A percentile compares a stretch with the other conserved stretches of the same genome.
phyloP scores from a whole-genome alignment of 2,888 invertebrate species.

The Sycophila texana region DNA sequence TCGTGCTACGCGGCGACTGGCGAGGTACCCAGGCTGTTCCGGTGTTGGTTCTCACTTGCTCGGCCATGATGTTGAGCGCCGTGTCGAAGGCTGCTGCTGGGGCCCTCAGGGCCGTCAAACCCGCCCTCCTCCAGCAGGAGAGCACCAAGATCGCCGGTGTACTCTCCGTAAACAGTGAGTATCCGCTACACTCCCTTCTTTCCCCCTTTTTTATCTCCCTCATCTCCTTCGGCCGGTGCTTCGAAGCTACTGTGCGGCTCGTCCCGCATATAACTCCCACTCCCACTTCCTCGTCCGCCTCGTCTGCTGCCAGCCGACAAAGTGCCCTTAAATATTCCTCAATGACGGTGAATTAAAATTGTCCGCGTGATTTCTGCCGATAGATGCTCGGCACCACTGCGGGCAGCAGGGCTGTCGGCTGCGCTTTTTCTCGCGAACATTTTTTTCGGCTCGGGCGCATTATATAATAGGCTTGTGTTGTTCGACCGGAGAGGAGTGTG shows the following conservation, averaged over 20 bases:
- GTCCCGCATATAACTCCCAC: too few relatives aligned
- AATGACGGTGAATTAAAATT: too few relatives aligned
- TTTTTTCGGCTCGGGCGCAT: conserved; percentile 9
- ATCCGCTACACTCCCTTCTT: conserved; percentile 7
- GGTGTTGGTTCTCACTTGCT: conserved; percentile 68
- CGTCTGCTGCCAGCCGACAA: background rate
- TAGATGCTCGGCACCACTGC: too few relatives aligned
- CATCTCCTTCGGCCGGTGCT: background rate
- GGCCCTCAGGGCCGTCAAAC: conserved; percentile 78
- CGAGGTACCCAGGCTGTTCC: conserved; percentile 56
- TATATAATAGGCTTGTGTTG: conserved; percentile 46
- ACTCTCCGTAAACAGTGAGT: conserved; percentile 78
- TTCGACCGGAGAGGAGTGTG: conserved; percentile 29
- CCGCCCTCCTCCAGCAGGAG: conserved; percentile 77
- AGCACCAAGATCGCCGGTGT: conserved; percentile 76
- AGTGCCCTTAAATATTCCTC: too few relatives aligned
- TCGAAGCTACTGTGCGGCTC: background rate
- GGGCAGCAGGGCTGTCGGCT: background rate
- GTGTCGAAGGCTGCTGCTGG: conserved; percentile 78
- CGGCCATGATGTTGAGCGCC: conserved; percentile 79
- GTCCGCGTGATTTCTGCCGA: too few relatives aligned
- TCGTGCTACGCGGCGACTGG: conserved; percentile 10
- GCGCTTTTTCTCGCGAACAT: background rate
- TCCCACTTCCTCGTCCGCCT: background rate
- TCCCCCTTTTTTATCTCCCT: background rate